These are phyloP conservation scores for Apaloderma vittatum DNA, from an alignment of 2,113 vertebrate genomes.

Conservation along the genomic window DNA sequence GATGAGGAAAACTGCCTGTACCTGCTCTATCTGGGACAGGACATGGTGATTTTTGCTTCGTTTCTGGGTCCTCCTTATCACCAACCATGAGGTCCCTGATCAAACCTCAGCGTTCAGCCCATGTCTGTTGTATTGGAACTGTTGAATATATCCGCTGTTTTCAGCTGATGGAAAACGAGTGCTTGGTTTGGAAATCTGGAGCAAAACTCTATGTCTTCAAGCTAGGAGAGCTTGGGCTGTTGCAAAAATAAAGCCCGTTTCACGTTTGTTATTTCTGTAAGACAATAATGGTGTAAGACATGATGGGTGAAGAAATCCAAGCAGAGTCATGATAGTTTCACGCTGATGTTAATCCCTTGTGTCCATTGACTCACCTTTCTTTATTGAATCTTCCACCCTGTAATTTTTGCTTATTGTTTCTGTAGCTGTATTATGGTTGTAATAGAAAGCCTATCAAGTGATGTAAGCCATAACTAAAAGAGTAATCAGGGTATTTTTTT, in stretches of 20 bases:
- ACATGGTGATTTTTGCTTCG: not conserved
- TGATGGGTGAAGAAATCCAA: not conserved
- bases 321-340: not conserved
- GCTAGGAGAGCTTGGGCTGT: not conserved
- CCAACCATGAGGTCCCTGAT: not conserved
- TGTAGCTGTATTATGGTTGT: constrained; percentile 27
- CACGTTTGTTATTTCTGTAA: not conserved
- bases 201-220: not conserved
- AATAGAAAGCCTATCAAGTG: constrained; percentile 59
- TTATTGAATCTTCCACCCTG: not conserved
- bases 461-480: constrained; percentile 70
- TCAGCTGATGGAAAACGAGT: not conserved
- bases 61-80: not conserved
- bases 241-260: not conserved
- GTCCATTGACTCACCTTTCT: not conserved
- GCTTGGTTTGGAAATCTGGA: not conserved
- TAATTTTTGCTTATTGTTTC: constrained; percentile 39
- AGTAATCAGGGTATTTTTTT: constrained; percentile 72
- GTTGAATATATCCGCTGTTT: not conserved
- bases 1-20: not conserved
- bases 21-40: not conserved
- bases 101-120: not conserved
- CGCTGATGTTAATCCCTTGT: not conserved
- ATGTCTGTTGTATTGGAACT: not conserved
- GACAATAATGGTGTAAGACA: accelerated